Base-by-base conservation (phyloP, 2,797 vertebrate species). In the Pseudopleuronectes americanus region DNA sequence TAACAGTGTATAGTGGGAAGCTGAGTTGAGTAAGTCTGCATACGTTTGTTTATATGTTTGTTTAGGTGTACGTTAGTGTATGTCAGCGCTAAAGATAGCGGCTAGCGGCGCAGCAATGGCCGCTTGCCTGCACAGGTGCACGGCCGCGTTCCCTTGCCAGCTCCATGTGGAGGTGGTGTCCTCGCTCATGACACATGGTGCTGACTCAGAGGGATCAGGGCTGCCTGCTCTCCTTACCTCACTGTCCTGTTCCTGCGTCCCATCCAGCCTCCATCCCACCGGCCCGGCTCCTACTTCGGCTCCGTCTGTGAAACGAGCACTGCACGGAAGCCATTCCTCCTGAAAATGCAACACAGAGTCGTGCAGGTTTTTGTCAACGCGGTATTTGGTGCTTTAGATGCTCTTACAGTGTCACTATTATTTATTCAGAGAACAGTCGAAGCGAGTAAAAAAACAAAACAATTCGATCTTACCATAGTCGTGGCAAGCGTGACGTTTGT, bases 161-260 rank as follows among this genome's bases (percentile, higher is more conserved):
- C 84, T 87, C 85, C 88, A 88, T 88, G 86, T 86, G 89, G 89
- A 89, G 85, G 91, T 78, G 83, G 87, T 77, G 90, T 93, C 89
- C 80, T 88, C 76, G 56, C 74, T 84, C 76, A 58, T 81, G 83
- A 90, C 91, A 92, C 91, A 77, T 84, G 86, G 82, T 88, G 93
- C 92, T 95, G 93, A 94, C 86, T 92, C 92, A 89, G 91, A 85
- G 71, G 79, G 79, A 88, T 81, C 70, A 49, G 59, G 71, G 71
- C 60, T 57, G 60, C 83, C 72, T 62, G 71, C 73, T 79, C 54
- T 68, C 60, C n/a, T 31, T 54, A 52, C 76, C 56, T 79, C 19
- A 6, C 62, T 79, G 79, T 75, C 58, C 79, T 55, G 43, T 74
- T 75, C 63, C 45, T 71, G 45, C 54, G 53, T 83, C 76, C 74